These are phyloP conservation scores for Acrocephalus kingi DNA, from an alignment of 2,113 vertebrate genomes.

Conservation along the genomic window DNA sequence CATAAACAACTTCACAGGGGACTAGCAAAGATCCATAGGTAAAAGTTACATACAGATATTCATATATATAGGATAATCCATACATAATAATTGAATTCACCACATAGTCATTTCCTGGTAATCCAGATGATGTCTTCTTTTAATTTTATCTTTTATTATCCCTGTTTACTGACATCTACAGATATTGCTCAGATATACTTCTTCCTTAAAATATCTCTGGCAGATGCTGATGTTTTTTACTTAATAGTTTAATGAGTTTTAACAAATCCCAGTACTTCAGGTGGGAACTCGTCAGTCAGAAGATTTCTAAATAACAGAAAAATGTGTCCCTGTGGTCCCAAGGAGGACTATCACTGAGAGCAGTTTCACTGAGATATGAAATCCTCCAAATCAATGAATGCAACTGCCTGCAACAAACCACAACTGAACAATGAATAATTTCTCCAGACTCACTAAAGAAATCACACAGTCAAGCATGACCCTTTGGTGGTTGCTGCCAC, in stretches of 20 bases:
- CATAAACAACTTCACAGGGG: neutral
- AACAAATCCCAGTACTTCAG: neutral
- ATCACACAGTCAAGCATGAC: neutral
- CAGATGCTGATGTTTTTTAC: neutral
- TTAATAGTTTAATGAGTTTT: neutral
- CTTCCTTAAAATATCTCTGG: neutral
- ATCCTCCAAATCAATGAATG: neutral
- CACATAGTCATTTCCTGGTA: neutral
- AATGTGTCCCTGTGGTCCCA: neutral
- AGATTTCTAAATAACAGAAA: neutral
- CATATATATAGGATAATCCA: neutral
- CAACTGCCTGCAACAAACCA: neutral
- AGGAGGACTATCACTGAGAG: neutral
- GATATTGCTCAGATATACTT: neutral
- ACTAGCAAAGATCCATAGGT: neutral
- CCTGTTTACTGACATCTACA: neutral
- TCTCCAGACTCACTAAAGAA: neutral
- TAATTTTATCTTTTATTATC: neutral
- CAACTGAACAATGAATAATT: neutral
- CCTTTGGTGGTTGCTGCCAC: neutral
- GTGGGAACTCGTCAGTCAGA: neutral
- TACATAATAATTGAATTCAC: neutral
- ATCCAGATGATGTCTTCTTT: neutral
- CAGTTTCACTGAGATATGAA: neutral
- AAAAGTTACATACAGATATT: neutral